Evolutionary conservation across 1,140 invertebrate genomes (phyloP).

Genomic region (Elysia chlorotica): DNA sequence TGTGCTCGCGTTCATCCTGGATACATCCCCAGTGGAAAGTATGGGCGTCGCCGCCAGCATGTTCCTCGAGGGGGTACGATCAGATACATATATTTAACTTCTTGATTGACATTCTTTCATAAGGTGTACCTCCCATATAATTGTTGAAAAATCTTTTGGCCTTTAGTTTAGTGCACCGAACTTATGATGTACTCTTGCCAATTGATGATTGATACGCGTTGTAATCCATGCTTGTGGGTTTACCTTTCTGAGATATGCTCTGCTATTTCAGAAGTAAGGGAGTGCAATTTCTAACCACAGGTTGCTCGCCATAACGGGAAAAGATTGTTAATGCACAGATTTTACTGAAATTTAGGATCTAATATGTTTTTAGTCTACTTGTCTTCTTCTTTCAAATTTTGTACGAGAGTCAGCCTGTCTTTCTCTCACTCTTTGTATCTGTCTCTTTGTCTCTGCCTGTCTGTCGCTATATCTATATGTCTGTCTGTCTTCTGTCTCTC

Average conservation of each 20-base stretch:
- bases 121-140: background rate
- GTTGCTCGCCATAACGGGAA: too few relatives aligned
- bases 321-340: too few relatives aligned
- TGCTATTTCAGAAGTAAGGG: too few relatives aligned
- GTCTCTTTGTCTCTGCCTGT: background rate
- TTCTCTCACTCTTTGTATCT: background rate
- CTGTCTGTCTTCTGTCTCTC: background rate
- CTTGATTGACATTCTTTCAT: background rate
- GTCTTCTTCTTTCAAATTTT: background rate
- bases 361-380: too few relatives aligned
- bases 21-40: slow-evolving; percentile 50
- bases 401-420: background rate
- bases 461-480: background rate
- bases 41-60: slow-evolving; percentile 46
- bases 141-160: background rate
- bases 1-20: slow-evolving; percentile 48
- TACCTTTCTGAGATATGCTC: too few relatives aligned
- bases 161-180: too few relatives aligned
- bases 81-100: background rate
- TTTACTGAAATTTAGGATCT: too few relatives aligned
- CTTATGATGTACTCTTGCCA: too few relatives aligned
- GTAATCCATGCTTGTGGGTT: too few relatives aligned
- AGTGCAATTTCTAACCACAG: too few relatives aligned
- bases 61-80: slow-evolving; percentile 54
- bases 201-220: too few relatives aligned